Percentiles rank a stretch among this genome's conserved stretches.
Conservation (phyloP, 2,888 invertebrate genomes). For the Pristionchus arcanus region DNA sequence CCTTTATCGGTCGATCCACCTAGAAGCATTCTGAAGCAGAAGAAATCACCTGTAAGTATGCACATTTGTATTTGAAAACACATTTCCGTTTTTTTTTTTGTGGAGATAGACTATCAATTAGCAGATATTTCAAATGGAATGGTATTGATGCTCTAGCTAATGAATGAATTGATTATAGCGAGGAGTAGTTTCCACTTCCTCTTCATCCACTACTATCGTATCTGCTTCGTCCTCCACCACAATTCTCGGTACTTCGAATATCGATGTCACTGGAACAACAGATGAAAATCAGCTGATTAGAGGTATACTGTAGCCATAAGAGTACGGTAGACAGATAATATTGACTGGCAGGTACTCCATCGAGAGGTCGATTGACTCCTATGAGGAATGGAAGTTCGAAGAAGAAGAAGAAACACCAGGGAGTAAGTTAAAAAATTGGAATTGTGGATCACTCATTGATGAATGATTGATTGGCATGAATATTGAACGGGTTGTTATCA, state of each 20-base stretch:
- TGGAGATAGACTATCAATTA: neutral
- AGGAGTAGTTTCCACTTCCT: neutral
- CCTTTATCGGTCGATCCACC: neutral
- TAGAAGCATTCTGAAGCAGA: constrained; percentile 44
- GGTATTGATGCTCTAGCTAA: too few species aligned
- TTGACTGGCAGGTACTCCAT: neutral
- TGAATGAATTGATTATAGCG: neutral
- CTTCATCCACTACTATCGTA: constrained; percentile 3
- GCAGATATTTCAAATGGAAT: too few species aligned
- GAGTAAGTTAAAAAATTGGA: neutral
- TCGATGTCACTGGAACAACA: neutral
- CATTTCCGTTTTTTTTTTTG: neutral
- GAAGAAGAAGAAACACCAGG: constrained; percentile 1
- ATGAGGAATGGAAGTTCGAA: neutral
- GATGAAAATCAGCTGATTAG: neutral
- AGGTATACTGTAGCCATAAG: constrained; percentile 10
- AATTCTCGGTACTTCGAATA: neutral
- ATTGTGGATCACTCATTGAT: neutral
- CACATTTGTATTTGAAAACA: too few species aligned
- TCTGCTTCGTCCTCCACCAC: neutral
- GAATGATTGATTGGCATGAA: neutral
- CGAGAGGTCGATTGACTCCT: neutral
- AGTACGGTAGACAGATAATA: neutral
- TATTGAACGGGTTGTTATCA: neutral
- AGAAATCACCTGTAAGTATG: neutral